These are phyloP conservation scores for Tinamus major DNA, from an alignment of 2,797 vertebrate genomes.

Conservation along the genomic window DNA sequence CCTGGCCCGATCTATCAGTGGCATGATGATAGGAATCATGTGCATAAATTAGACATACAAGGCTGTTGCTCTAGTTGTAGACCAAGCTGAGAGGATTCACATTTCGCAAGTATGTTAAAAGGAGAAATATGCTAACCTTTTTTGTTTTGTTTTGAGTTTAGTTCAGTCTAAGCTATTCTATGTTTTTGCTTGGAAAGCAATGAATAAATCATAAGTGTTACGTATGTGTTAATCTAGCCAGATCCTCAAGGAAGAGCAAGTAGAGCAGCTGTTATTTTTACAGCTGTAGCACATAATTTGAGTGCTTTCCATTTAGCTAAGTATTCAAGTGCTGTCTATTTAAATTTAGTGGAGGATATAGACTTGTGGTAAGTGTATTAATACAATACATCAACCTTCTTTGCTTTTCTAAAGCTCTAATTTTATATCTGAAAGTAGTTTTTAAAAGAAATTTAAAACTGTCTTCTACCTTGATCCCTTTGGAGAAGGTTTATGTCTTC, in stretches of 20 bases:
- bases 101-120: constrained; percentile 26
- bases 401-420: constrained; percentile 11
- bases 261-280: constrained; percentile 64
- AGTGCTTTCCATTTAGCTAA: constrained; percentile 51
- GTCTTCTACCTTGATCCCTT: background rate
- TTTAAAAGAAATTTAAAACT: constrained; percentile 36
- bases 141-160: background rate
- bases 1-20: background rate
- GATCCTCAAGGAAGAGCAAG: constrained; percentile 43
- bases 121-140: constrained; percentile 34
- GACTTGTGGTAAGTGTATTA: background rate
- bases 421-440: constrained; percentile 6
- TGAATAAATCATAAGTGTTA: constrained; percentile 65
- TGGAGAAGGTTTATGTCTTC: background rate
- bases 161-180: constrained; percentile 57
- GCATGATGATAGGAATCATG: background rate
- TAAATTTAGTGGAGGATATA: constrained; percentile 32
- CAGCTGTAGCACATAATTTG: constrained; percentile 49
- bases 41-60: constrained; percentile 26
- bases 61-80: background rate
- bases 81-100: background rate
- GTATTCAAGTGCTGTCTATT: constrained; percentile 36
- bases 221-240: constrained; percentile 54
- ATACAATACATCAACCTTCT: constrained; percentile 8
- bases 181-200: constrained; percentile 21